A percentile compares a stretch with the other conserved stretches of the same genome.
These are phyloP conservation scores for Tinea pellionella DNA, from an alignment of 2,888 invertebrate species.

Conservation along the genomic window DNA sequence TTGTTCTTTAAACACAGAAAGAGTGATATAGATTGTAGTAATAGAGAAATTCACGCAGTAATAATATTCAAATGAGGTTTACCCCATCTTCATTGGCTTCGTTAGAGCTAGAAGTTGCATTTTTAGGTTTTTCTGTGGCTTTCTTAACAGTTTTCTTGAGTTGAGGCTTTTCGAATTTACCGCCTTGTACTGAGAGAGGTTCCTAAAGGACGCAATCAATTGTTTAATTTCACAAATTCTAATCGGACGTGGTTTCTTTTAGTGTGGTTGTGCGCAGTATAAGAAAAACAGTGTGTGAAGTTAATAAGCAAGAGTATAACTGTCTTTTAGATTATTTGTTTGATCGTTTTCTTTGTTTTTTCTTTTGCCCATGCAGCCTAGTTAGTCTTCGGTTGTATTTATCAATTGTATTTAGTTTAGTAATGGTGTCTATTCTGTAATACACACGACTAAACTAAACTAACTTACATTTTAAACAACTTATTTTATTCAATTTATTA, in stretches of 20 bases:
- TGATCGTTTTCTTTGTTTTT: too few species aligned
- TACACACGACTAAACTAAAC: too few species aligned
- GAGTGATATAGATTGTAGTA: too few species aligned
- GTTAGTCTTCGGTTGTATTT: too few species aligned
- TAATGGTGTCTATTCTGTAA: too few species aligned
- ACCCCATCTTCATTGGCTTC: slow-evolving; percentile 38
- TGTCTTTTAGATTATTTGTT: too few species aligned
- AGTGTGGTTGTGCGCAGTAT: neutral
- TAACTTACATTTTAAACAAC: too few species aligned
- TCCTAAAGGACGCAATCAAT: slow-evolving; percentile 50
- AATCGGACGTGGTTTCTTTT: neutral
- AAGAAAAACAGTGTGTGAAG: neutral
- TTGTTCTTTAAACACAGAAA: too few species aligned
- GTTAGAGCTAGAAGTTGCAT: slow-evolving; percentile 33
- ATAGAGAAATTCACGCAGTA: too few species aligned
- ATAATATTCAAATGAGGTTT: slow-evolving; percentile 25
- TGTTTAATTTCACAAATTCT: slow-evolving; percentile 24
- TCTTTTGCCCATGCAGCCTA: too few species aligned
- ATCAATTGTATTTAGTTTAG: too few species aligned
- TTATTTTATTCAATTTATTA: too few species aligned
- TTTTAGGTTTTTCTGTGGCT: slow-evolving; percentile 47
- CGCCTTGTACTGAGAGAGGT: slow-evolving; percentile 53
- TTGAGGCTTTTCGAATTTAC: slow-evolving; percentile 60
- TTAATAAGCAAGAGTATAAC: neutral
- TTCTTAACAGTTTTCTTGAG: slow-evolving; percentile 61